Conservation (phyloP, 2,888 invertebrate species). For the Salticus scenicus region DNA sequence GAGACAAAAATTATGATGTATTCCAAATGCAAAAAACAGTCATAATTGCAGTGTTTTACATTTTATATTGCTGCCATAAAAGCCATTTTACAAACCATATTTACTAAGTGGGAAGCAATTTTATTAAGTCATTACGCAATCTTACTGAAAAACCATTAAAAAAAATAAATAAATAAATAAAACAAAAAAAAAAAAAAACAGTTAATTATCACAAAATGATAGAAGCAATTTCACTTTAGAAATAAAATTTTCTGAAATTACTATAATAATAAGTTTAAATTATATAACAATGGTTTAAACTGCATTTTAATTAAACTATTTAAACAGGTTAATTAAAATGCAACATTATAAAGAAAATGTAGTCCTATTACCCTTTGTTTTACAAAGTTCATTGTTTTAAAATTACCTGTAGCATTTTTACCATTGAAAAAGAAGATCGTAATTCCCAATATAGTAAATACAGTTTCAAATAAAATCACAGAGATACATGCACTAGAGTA, state of each 20-base stretch:
- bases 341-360: neutral
- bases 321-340: neutral
- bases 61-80: neutral
- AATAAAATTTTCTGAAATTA: neutral
- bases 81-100: slow-evolving; percentile 25
- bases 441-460: slow-evolving; percentile 27
- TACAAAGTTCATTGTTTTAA: no score
- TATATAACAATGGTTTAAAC: slow-evolving; percentile 3
- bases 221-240: neutral
- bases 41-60: neutral
- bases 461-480: slow-evolving; percentile 17
- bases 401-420: no score
- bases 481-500: neutral
- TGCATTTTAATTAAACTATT: neutral
- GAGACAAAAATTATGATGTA: neutral
- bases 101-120: slow-evolving; percentile 37
- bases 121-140: no score
- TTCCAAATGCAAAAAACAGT: neutral
- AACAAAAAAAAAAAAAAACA: no score
- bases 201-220: no score
- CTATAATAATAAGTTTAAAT: neutral
- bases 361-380: neutral
- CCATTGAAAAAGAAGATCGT: no score
- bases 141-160: no score
- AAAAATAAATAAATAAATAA: no score